phyloP scores from a whole-genome alignment of 1,140 invertebrate genomes.

The Aphidius gifuensis region DNA sequence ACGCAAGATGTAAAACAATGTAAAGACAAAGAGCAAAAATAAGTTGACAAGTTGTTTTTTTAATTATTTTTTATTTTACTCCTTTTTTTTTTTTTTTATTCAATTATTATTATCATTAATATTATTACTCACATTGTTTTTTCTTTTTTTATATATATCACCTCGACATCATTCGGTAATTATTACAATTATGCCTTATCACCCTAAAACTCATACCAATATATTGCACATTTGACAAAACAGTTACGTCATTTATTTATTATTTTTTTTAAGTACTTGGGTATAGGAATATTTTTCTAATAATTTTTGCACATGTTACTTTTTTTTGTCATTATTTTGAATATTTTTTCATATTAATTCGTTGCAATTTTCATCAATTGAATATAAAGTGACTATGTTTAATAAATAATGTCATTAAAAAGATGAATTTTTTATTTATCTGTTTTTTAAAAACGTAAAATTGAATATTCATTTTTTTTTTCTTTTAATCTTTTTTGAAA shows the following conservation, averaged over 20 bases:
- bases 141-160: constrained; percentile 29
- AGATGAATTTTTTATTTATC: too few relatives aligned
- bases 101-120: neutral
- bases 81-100: constrained; percentile 10
- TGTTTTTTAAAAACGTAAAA: too few relatives aligned
- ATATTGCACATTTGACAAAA: constrained; percentile 57
- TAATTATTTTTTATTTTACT: constrained; percentile 29
- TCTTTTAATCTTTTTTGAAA: too few relatives aligned
- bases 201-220: constrained; percentile 48
- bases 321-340: constrained; percentile 10
- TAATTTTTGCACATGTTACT: constrained; percentile 30
- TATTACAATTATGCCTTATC: constrained; percentile 46
- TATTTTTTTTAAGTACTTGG: constrained; percentile 45
- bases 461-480: too few relatives aligned
- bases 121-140: constrained; percentile 14
- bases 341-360: neutral
- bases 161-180: too few relatives aligned
- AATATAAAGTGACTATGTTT: too few relatives aligned
- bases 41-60: constrained; percentile 26
- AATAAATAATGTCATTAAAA: too few relatives aligned
- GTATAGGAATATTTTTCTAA: constrained; percentile 48
- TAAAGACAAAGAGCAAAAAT: constrained; percentile 23
- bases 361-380: too few relatives aligned
- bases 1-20: constrained; percentile 16
- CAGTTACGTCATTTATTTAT: constrained; percentile 42